phyloP scores from a whole-genome alignment of 2,888 invertebrate species.

The Caenorhabditis auriculariae region DNA sequence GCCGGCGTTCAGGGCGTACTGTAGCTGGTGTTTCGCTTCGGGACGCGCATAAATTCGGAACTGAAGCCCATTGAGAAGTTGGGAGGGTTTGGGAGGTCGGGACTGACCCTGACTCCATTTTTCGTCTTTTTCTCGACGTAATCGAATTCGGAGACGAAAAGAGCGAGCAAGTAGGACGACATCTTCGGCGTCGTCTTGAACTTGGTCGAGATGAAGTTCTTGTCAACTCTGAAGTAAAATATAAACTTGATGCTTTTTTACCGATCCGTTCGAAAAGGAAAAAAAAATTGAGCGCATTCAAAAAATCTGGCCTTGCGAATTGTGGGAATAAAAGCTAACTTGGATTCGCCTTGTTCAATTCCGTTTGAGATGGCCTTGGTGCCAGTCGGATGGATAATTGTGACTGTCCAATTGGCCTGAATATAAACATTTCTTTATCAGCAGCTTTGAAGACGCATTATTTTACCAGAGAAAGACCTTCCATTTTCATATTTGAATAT shows the following conservation, averaged over 20 bases:
- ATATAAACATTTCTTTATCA: too few species aligned
- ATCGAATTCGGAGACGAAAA: constrained; percentile 81
- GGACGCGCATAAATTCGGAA: constrained; percentile 68
- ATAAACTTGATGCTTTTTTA: not conserved
- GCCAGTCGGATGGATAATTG: constrained; percentile 17
- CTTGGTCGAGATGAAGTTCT: constrained; percentile 74
- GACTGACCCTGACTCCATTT: constrained; percentile 73
- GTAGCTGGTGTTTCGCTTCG: constrained; percentile 75
- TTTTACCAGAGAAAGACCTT: too few species aligned
- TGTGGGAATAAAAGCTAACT: constrained; percentile 4
- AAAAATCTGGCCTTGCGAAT: too few species aligned
- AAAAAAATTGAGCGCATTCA: not conserved
- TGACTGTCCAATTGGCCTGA: constrained; percentile 15
- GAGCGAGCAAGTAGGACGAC: constrained; percentile 85
- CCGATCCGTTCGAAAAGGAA: too few species aligned
- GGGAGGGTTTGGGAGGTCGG: not conserved
- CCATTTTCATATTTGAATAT: too few species aligned
- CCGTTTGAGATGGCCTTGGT: constrained; percentile 17
- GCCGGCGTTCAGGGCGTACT: constrained; percentile 70
- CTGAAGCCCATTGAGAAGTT: constrained; percentile 46
- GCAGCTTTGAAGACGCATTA: too few species aligned
- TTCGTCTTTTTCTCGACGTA: constrained; percentile 72
- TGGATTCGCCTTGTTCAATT: constrained; percentile 2
- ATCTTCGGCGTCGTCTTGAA: constrained; percentile 69
- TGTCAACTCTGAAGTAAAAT: not conserved